These are phyloP conservation scores for Elmis aenea DNA, from an alignment of 2,888 invertebrate species.

Conservation along the genomic window DNA sequence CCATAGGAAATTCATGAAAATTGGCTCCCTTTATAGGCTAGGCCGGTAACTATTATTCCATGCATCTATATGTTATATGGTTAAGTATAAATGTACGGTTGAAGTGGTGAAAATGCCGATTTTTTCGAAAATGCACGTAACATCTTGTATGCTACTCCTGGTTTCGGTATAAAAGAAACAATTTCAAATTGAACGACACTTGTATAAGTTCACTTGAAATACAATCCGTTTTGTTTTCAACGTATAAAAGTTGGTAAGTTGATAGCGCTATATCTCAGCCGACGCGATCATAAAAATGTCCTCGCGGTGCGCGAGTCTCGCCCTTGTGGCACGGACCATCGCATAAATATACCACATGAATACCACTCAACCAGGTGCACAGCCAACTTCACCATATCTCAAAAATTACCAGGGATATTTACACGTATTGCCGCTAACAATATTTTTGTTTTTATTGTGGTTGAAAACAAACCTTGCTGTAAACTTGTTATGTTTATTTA, in stretches of 20 bases:
- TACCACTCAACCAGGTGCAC: constrained; percentile 18
- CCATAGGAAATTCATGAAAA: too few species aligned
- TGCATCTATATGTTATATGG: too few species aligned
- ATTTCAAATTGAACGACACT: constrained; percentile 42
- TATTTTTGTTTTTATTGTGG: neutral
- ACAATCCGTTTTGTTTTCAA: constrained; percentile 48
- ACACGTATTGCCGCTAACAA: too few species aligned
- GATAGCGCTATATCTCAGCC: constrained; percentile 48
- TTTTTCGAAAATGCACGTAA: constrained; percentile 37
- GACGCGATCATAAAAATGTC: constrained; percentile 48
- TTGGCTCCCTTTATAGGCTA: too few species aligned
- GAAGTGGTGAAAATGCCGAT: too few species aligned
- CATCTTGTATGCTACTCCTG: neutral
- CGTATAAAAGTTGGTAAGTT: constrained; percentile 47
- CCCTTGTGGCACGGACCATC: constrained; percentile 32
- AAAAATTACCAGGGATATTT: too few species aligned
- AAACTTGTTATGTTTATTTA: too few species aligned
- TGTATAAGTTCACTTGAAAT: constrained; percentile 43
- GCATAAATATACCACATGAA: constrained; percentile 33
- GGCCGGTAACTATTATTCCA: too few species aligned
- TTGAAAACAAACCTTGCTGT: too few species aligned
- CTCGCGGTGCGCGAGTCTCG: constrained; percentile 38
- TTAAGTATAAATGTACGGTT: too few species aligned
- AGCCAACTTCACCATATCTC: constrained; percentile 11
- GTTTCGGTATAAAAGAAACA: constrained; percentile 34